Conservation (phyloP, 2,888 invertebrate species). For the Trichacis sp. region DNA sequence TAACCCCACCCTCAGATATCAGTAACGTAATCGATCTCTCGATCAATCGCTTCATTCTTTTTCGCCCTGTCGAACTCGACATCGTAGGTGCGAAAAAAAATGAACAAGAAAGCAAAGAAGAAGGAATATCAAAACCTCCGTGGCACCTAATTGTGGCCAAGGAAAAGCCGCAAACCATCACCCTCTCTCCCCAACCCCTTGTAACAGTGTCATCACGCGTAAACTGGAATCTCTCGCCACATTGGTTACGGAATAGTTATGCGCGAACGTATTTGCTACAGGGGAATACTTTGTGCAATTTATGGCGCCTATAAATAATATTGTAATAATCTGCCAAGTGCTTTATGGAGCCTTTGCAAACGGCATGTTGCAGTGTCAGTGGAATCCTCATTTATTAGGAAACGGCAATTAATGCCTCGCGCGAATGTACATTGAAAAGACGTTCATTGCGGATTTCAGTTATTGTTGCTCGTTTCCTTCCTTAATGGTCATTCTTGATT, state of each 20-base stretch:
- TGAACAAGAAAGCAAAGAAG: conserved; percentile 5
- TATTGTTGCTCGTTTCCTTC: no score
- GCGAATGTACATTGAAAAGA: not conserved
- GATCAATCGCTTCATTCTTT: no score
- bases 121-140: conserved; percentile 16
- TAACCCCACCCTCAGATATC: no score
- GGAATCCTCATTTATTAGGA: conserved; percentile 4
- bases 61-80: conserved; percentile 22
- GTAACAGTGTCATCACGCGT: conserved; percentile 19
- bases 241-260: conserved; percentile 15
- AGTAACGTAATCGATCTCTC: no score
- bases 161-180: conserved; percentile 24
- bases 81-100: conserved; percentile 14
- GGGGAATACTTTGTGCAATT: conserved; percentile 5
- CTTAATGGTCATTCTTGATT: no score
- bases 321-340: conserved; percentile 15
- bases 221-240: conserved; percentile 10
- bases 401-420: conserved; percentile 3
- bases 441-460: not conserved
- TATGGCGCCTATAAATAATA: conserved; percentile 16
- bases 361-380: conserved; percentile 3
- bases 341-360: conserved; percentile 13
- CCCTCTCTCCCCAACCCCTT: not conserved
- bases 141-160: conserved; percentile 29
- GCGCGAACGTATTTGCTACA: conserved; percentile 4